phyloP scores from a whole-genome alignment of 2,888 invertebrate genomes.

The Ferdinandea cuprea region DNA sequence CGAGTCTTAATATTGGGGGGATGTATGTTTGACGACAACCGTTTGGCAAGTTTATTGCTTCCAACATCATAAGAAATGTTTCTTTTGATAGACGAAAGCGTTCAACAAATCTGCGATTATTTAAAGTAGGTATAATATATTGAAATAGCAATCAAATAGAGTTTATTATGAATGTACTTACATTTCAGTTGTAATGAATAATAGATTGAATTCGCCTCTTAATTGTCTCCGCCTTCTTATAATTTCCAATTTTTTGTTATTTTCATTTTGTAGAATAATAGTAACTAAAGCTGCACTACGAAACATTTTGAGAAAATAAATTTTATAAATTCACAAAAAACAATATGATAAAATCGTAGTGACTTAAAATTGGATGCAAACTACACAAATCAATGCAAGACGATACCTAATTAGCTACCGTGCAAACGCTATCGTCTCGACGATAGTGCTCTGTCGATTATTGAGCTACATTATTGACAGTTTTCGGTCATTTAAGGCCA shows the following conservation, averaged over 20 bases:
- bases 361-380: background rate
- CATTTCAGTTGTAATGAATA: background rate
- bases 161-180: background rate
- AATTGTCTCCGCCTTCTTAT: background rate
- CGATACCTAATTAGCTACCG: background rate
- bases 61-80: background rate
- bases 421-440: background rate
- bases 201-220: background rate
- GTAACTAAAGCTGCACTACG: no score
- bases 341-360: background rate
- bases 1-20: slow-evolving; percentile 5
- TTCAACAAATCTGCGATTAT: background rate
- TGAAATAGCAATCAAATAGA: background rate
- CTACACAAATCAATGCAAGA: background rate
- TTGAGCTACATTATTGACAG: no score
- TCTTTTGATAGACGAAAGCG: background rate
- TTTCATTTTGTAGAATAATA: background rate
- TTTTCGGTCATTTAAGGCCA: no score
- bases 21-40: background rate
- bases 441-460: background rate
- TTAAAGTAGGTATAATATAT: background rate
- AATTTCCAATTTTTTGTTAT: no score
- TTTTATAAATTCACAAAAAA: background rate
- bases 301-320: no score
- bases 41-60: background rate